Conservation (phyloP, 2,797 vertebrate species). For the Chrosomus eos region DNA sequence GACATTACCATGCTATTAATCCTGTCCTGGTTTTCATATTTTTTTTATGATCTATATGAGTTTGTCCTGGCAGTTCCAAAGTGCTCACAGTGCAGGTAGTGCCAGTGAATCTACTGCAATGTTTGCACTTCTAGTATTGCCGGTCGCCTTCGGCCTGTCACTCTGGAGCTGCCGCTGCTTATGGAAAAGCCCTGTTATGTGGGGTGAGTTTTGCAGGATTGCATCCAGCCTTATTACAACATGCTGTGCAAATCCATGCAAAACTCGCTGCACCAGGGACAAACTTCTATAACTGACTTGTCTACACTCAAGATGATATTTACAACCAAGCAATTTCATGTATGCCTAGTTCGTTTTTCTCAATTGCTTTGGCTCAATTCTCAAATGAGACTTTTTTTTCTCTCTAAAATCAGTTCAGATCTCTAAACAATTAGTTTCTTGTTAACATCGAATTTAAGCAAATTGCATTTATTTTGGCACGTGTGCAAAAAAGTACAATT, state of each 20-base stretch:
- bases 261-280: constrained; percentile 86
- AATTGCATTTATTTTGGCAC: no score
- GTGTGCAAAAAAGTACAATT: no score
- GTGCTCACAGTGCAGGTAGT: constrained; percentile 99
- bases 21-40: no score
- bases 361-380: no score
- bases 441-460: no score
- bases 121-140: constrained; percentile 95
- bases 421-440: no score
- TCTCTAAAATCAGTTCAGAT: no score
- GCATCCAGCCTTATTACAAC: constrained; percentile 85
- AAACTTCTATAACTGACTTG: background rate
- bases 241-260: constrained; percentile 99
- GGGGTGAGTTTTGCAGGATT: constrained; percentile 94
- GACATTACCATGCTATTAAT: background rate
- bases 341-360: background rate
- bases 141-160: constrained; percentile 70
- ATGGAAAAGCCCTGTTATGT: constrained; percentile 48
- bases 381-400: no score
- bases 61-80: constrained; percentile 89
- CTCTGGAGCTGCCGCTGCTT: constrained; percentile 17
- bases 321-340: background rate
- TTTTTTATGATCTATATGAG: background rate
- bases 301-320: background rate
- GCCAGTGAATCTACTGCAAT: constrained; percentile 89